Base-by-base conservation (phyloP, 2,888 invertebrate genomes). In the Idaea aversata region DNA sequence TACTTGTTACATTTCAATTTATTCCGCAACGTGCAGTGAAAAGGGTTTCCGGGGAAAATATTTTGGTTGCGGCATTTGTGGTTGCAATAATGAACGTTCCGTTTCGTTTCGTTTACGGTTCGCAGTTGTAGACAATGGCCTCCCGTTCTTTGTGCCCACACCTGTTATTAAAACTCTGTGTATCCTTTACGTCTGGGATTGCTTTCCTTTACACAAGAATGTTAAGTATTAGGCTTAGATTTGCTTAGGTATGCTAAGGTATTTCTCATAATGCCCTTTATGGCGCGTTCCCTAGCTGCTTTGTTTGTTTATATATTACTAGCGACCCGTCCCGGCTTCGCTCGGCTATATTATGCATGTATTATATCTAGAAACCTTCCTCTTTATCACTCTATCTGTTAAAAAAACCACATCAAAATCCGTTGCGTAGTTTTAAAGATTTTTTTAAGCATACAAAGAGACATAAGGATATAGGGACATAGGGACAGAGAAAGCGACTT, bases 151-250 rank as follows among this genome's bases (percentile, higher is more conserved):
- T 88, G 86, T 85, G 75, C 67, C 63, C 70, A 75, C 79, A 83
- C 81, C 83, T 82, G 84, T 82, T 87, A 88, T 88, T 88, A 88
- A 88, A 88, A 88, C 83, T 86, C 77, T 75, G 47, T 47, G 47
- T 47, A 13, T 47, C 47, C 47, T 47, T 47, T 47, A 13, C 47
- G 47, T 47, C 47, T 10, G 10, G 47, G 47, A 47, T 47, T 47
- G 47, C 47, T 47, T 47, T 47, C 47, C 47, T 5, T 5, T 47
- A 47, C 47, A 10, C 47, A 10, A 47, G 47, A 7, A 10, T 47
- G 47, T 47, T 47, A 13, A 1, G 47, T 0, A 47, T 47, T 47
- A 47, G 47, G 47, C 47, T 47, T 47, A 47, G 47, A 47, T 47
- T 10, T 47, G 47, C 10, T 25, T 7, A 36, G 36, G 10, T 47